phyloP scores from a whole-genome alignment of 2,888 invertebrate species.

The Caenorhabditis sp. region DNA sequence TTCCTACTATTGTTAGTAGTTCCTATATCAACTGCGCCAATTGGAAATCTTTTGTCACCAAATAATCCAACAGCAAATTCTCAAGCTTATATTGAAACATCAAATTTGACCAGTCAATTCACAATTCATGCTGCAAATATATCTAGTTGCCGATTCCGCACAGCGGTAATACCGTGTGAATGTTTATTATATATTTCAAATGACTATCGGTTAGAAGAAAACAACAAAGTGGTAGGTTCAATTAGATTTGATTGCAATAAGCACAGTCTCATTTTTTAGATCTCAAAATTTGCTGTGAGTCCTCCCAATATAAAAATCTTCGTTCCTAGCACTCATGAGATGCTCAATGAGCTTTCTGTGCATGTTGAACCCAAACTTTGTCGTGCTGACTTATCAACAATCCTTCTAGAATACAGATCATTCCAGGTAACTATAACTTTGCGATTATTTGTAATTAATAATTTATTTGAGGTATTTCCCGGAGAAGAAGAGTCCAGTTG shows the following conservation, averaged over 20 bases:
- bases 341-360: conserved; percentile 48
- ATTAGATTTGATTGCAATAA: not conserved
- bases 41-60: not conserved
- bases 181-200: conserved; percentile 45
- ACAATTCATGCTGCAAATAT: conserved; percentile 41
- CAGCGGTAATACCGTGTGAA: conserved; percentile 50
- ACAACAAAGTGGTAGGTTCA: conserved; percentile 23
- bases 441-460: not conserved
- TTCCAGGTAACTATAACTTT: conserved; percentile 29
- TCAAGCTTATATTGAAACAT: conserved; percentile 37
- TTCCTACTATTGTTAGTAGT: not conserved
- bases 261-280: conserved; percentile 16
- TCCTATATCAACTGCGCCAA: not conserved
- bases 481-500: conserved; percentile 44
- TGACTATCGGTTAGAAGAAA: conserved; percentile 41
- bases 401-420: conserved; percentile 39
- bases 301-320: conserved; percentile 45
- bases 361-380: conserved; percentile 44
- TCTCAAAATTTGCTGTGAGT: conserved; percentile 35
- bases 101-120: conserved; percentile 32
- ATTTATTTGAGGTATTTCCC: conserved; percentile 37
- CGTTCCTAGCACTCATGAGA: conserved; percentile 47
- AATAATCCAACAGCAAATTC: conserved; percentile 28
- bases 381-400: conserved; percentile 34
- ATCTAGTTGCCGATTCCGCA: conserved; percentile 48